Percentiles rank a stretch among this genome's conserved stretches.
Evolutionary conservation across 2,113 vertebrate species (phyloP).

Genomic region (Atrichornis clamosus): DNA sequence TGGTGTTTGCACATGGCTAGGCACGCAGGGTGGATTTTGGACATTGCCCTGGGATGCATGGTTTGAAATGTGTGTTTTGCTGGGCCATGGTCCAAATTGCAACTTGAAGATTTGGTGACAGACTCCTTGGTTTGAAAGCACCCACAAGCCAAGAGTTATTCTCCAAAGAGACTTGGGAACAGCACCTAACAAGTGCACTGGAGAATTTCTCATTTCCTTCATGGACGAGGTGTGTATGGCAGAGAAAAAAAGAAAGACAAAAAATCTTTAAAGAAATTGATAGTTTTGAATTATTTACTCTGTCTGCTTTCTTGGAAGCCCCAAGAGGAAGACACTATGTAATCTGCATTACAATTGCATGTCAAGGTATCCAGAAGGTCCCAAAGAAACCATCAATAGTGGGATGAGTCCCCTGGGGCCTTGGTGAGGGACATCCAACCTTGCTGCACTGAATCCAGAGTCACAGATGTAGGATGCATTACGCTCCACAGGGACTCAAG

Average conservation of each 20-base stretch:
- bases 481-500: not conserved
- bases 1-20: not conserved
- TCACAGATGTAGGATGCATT: not conserved
- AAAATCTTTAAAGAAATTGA: not conserved
- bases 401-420: not conserved
- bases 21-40: not conserved
- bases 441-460: not conserved
- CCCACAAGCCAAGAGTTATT: not conserved
- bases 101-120: not conserved
- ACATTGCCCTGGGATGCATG: not conserved
- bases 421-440: not conserved
- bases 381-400: not conserved
- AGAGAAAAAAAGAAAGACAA: not conserved
- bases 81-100: not conserved
- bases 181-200: not conserved
- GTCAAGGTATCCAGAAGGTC: not conserved
- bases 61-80: not conserved
- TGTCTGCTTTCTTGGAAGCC: not conserved
- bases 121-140: not conserved
- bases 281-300: not conserved
- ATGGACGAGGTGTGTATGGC: not conserved
- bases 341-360: not conserved
- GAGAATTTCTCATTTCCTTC: not conserved
- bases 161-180: not conserved
- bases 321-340: not conserved